Evolutionary conservation across 92 coral and sea anemone species (phyloP), one percentile per base, ranked within the genome.

Genomic region (Diadumene lineata): DNA sequence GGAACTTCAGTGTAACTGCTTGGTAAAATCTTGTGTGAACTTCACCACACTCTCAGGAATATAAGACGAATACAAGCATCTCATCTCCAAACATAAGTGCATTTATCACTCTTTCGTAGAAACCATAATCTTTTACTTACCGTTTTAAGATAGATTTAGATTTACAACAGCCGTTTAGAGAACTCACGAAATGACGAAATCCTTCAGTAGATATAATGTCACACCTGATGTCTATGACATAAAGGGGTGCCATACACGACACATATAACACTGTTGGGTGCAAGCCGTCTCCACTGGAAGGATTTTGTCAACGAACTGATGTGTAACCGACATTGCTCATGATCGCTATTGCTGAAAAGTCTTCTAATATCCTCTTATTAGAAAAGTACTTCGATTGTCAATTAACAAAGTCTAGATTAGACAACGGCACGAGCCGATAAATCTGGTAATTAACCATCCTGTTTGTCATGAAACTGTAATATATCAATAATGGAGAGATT

Each of bases 331-430:
- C 46, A 33, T 70, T 70, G 44, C 58, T 9, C 24, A 21, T 53
- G 58, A 53, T 53, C 58, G 19, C 18, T 60, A 60, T 27, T 56
- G 43, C 30, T 19, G 66, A 72, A 61, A 61, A 72, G 77, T 48
- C 31, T 17, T 11, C 63, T 56, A 72, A 72, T 72, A 61, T 61
- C 65, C 66, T n/a, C 77, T 72, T 33, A 31, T 33, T 51, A 9
- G 66, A 32, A 72, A 56, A 31, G 56, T 61, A 25, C 51, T 56
- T 56, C 16, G 50, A 11, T 24, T 44, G 34, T 57, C 27, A 15
- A 31, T 61, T 8, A 48, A 22, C 53, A 8, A 31, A 15, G 58
- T 53, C 58, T 53, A 23, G 21, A 53, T 53, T 3, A 53, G 58
- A 38, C 48, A 38, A 13, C 48, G 48, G 13, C 48, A 38, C 48